These are phyloP conservation scores for Darevskia nairensis DNA, from an alignment of 2,797 vertebrate genomes.

Conservation along the genomic window DNA sequence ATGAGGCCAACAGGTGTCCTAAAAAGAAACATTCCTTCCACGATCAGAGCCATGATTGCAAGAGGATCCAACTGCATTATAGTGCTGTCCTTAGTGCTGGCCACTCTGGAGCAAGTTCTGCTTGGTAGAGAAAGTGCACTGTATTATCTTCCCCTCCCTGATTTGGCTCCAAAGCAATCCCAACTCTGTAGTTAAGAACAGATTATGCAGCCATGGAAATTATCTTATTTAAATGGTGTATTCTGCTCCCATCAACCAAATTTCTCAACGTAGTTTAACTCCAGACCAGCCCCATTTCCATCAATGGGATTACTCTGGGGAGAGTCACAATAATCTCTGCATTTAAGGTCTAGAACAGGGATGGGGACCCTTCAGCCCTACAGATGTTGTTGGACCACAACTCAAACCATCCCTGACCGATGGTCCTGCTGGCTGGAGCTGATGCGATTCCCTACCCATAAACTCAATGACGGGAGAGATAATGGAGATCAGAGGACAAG, in stretches of 20 bases:
- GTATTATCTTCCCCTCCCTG: too few relatives aligned
- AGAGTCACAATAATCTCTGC: background rate
- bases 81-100: background rate
- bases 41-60: accelerated
- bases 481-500: background rate
- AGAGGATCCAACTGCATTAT: background rate
- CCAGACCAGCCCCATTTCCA: background rate
- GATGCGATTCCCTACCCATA: background rate
- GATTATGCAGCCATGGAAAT: background rate
- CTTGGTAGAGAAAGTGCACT: background rate
- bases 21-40: accelerated
- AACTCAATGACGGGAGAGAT: too few relatives aligned
- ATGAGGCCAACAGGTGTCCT: background rate
- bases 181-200: background rate
- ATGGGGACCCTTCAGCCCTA: background rate
- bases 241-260: background rate
- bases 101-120: accelerated
- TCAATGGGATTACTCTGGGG: background rate
- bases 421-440: too few relatives aligned
- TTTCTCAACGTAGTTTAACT: background rate
- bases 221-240: background rate
- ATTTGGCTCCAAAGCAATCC: background rate
- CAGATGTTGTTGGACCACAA: background rate
- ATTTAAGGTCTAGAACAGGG: background rate
- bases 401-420: background rate